Evolutionary conservation across 2,797 vertebrate species (phyloP).

Genomic region (Girardinus metallicus): DNA sequence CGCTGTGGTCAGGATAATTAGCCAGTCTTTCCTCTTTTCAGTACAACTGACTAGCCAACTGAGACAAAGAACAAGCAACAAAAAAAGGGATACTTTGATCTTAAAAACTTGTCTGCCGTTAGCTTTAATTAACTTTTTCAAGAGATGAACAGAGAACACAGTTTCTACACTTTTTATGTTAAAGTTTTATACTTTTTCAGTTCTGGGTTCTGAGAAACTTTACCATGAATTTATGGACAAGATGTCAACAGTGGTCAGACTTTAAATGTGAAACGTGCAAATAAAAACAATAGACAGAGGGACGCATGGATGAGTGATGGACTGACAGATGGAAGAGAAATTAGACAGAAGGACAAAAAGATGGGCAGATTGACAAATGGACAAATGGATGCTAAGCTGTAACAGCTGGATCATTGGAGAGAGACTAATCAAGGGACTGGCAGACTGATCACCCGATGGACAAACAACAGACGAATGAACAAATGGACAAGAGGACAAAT

Average conservation of each 20-base stretch:
- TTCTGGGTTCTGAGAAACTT: not conserved
- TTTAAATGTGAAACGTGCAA: not conserved
- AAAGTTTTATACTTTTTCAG: not conserved
- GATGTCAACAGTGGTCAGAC: not conserved
- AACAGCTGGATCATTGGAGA: not conserved
- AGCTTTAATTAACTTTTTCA: not conserved
- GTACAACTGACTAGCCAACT: slow-evolving; percentile 33
- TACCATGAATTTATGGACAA: not conserved
- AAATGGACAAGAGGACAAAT: not conserved
- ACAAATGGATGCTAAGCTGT: not conserved
- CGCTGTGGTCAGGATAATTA: slow-evolving; percentile 47
- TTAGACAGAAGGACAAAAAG: not conserved
- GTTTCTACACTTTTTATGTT: not conserved
- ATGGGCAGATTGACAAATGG: not conserved
- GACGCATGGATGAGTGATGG: not conserved
- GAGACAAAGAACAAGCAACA: slow-evolving; percentile 20
- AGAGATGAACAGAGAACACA: not conserved
- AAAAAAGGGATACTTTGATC: not conserved
- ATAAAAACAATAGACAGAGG: not conserved
- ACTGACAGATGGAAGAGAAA: not conserved
- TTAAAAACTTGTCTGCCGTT: not conserved
- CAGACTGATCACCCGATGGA: not conserved
- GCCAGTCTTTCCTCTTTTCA: slow-evolving; percentile 36
- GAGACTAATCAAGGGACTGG: not conserved
- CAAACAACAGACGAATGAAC: not conserved